These are phyloP conservation scores for Griposia aprilina DNA, from an alignment of 2,888 invertebrate genomes.

Conservation along the genomic window DNA sequence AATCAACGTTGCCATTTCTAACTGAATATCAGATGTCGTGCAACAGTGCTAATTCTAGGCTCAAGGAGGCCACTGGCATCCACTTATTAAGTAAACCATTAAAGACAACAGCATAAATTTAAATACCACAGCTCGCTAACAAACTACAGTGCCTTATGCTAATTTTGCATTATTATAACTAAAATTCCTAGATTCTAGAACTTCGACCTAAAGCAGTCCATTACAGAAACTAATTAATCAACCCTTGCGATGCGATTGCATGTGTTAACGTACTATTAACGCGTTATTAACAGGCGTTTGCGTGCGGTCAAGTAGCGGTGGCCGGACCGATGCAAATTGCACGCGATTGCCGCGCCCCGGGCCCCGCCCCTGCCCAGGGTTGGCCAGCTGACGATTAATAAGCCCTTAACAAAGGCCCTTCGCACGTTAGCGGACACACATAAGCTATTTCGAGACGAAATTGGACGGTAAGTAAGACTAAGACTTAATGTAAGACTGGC, in stretches of 20 bases:
- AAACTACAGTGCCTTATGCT: background rate
- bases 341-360: conserved; percentile 66
- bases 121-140: conserved; percentile 34
- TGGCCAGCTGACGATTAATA: conserved; percentile 65
- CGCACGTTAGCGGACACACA: conserved; percentile 43
- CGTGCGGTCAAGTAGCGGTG: conserved; percentile 68
- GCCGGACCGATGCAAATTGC: conserved; percentile 69
- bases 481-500: conserved; percentile 20
- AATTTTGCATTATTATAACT: conserved; percentile 50
- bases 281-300: conserved; percentile 62
- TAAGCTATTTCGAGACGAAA: conserved; percentile 48
- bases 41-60: conserved; percentile 34
- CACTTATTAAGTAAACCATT: conserved; percentile 18
- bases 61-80: background rate
- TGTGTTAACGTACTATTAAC: conserved; percentile 70
- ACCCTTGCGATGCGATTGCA: conserved; percentile 68
- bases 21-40: background rate
- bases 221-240: conserved; percentile 65
- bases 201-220: conserved; percentile 43
- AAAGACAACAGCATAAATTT: conserved; percentile 50
- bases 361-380: conserved; percentile 66
- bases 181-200: conserved; percentile 51
- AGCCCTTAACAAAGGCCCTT: conserved; percentile 62
- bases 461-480: conserved; percentile 35
- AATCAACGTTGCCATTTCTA: background rate